A percentile compares a stretch with the other conserved stretches of the same genome.
phyloP scores from a whole-genome alignment of 2,888 invertebrate species.

The Melieria omissa region DNA sequence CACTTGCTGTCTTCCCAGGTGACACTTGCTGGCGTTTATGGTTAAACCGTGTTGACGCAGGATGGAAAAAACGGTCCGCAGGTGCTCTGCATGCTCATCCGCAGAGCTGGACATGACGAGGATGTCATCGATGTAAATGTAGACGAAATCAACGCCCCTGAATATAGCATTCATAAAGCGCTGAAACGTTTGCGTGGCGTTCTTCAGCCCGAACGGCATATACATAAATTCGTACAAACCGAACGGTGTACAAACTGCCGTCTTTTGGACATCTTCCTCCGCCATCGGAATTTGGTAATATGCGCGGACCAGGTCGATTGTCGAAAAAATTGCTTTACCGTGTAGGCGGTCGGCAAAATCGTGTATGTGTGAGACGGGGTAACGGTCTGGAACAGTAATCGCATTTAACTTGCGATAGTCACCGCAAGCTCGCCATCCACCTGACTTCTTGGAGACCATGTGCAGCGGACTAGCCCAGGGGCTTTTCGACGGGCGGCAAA shows the following conservation, averaged over 20 bases:
- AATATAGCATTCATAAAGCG: constrained; percentile 53
- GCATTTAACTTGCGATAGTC: constrained; percentile 55
- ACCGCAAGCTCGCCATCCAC: constrained; percentile 54
- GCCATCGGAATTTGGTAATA: constrained; percentile 60
- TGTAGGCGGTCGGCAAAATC: constrained; percentile 43
- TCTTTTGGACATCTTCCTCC: constrained; percentile 56
- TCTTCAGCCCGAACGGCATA: constrained; percentile 52
- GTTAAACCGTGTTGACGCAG: too few species aligned
- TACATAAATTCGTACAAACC: constrained; percentile 54
- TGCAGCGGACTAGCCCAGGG: constrained; percentile 63
- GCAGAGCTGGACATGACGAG: constrained; percentile 43
- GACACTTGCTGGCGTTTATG: too few species aligned
- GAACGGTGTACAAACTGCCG: constrained; percentile 59
- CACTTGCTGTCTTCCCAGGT: too few species aligned
- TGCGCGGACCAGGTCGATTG: constrained; percentile 49
- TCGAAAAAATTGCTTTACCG: constrained; percentile 28
- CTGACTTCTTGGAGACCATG: constrained; percentile 49
- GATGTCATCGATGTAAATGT: constrained; percentile 53
- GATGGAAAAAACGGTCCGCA: too few species aligned
- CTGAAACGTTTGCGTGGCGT: constrained; percentile 59
- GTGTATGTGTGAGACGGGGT: constrained; percentile 56
- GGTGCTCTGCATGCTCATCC: too few species aligned
- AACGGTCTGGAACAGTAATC: constrained; percentile 56
- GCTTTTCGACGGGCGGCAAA: constrained; percentile 63
- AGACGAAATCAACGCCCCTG: constrained; percentile 48